These are phyloP conservation scores for Carpatolechia fugitivella DNA, from an alignment of 2,888 invertebrate species.

Conservation along the genomic window DNA sequence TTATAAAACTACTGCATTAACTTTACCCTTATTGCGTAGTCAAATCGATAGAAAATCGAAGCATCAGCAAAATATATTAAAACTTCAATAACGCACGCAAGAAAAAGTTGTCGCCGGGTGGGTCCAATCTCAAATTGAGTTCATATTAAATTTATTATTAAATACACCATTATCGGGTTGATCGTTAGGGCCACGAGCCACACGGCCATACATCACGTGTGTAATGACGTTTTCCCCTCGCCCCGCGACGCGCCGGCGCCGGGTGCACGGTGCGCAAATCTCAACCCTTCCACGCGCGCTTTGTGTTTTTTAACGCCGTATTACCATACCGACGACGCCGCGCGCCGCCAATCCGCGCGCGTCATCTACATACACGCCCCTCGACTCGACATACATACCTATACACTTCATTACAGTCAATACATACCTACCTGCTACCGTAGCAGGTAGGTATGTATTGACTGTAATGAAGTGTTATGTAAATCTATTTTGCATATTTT, in stretches of 20 bases:
- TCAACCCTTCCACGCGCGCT: slow-evolving; percentile 15
- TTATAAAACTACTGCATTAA: too few species aligned
- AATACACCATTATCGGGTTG: slow-evolving; percentile 7
- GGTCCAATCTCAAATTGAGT: slow-evolving; percentile 1
- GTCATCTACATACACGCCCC: slow-evolving; percentile 46
- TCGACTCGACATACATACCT: background rate
- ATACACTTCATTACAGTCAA: background rate
- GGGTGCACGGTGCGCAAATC: slow-evolving; percentile 6
- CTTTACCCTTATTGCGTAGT: too few species aligned
- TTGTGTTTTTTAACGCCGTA: slow-evolving; percentile 38
- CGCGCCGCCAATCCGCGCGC: slow-evolving; percentile 39
- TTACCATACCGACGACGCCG: slow-evolving; percentile 28
- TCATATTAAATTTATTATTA: slow-evolving; percentile 11
- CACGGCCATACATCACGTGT: slow-evolving; percentile 7
- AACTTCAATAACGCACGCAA: background rate
- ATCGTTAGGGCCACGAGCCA: slow-evolving; percentile 11
- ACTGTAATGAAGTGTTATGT: too few species aligned
- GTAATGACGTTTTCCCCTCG: slow-evolving; percentile 19
- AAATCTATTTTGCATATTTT: too few species aligned
- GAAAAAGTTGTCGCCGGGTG: background rate
- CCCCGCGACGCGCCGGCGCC: slow-evolving; percentile 12
- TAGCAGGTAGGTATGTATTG: too few species aligned
- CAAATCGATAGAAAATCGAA: background rate
- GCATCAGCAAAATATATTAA: background rate
- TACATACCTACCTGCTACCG: background rate